Base-by-base conservation (phyloP, 2,797 vertebrate genomes). In the Sardinella longiceps region DNA sequence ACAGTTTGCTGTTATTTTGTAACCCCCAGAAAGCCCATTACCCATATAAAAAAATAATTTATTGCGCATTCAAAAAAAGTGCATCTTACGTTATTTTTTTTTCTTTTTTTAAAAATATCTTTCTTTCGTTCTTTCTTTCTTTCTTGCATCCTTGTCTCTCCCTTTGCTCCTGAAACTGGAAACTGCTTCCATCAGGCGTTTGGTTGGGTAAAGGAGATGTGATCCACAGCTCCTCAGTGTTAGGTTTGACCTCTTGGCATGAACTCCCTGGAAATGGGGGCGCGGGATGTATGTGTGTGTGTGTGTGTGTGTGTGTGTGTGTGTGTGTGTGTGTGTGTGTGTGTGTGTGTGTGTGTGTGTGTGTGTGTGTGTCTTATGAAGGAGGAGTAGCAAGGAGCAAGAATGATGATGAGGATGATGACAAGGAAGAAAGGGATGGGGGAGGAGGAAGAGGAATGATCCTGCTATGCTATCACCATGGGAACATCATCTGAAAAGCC, bases 401-500 rank as follows among this genome's bases (percentile, higher is more conserved):
- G 56, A 60, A 60, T 60, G 7, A 25, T 60, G 56, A 25, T 60
- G 56, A 25, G 25, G 15, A 23, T 43, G 50, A 80, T 81, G 25
- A 80, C 3, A 7, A 15, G 80, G 60, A 80, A 81, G 45, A 15
- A 48, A 81, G 51, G 81, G 46, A 80, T 28, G 14, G 82, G 45
- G 81, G 51, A 77, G 30, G 14, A 33, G 43, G 82, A 33, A 39
- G 82, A 81, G 20, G 25, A 83, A 70, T 6, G 10, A 81, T 89
- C 66, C 84, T 89, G 93, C 97, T 97, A 99, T 18, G 98, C 98
- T 83, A 99, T 98, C 89, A 99, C 98, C 98, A 99, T 99, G 87
- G 98, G 98, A 84, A 99, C 98, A 0, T 99, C 98, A 0, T 99
- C 98, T 86, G 98, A 99, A 92, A 99, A 99, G 90, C 98, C 98